phyloP scores from a whole-genome alignment of 2,113 vertebrate genomes.

The Apteryx owenii region DNA sequence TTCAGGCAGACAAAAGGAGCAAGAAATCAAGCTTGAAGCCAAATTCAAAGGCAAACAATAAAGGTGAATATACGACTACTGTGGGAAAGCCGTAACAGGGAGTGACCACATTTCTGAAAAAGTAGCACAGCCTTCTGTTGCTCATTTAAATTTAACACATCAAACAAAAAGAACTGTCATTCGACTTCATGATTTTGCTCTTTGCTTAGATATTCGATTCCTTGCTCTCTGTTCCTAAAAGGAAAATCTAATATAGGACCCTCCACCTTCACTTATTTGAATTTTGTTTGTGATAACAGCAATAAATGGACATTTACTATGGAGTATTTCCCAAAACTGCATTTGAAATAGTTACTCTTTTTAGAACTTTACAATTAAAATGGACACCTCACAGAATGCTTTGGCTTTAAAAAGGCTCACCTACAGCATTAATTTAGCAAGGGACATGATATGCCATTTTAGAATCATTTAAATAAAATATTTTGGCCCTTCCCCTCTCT shows the following conservation, averaged over 20 bases:
- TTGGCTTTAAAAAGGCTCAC: background rate
- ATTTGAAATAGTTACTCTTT: background rate
- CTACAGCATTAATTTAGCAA: background rate
- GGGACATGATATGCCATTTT: background rate
- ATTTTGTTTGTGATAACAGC: background rate
- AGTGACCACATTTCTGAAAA: background rate
- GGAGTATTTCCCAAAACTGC: background rate
- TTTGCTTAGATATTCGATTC: background rate
- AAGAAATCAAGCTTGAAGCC: slow-evolving; percentile 18
- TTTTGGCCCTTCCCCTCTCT: background rate
- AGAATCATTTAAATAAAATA: background rate
- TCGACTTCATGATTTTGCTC: background rate
- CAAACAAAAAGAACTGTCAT: background rate
- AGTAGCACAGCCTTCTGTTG: background rate
- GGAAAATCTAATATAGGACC: background rate
- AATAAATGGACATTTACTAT: background rate
- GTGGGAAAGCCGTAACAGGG: background rate
- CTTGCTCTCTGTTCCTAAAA: background rate
- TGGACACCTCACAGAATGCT: background rate
- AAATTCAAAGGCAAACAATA: slow-evolving; percentile 27
- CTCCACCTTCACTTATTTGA: background rate
- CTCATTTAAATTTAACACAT: background rate
- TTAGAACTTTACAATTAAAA: background rate
- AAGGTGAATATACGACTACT: background rate
- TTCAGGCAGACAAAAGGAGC: background rate